Evolutionary conservation across 2,797 vertebrate species (phyloP).

Genomic region (Acrossocheilus fasciatus): DNA sequence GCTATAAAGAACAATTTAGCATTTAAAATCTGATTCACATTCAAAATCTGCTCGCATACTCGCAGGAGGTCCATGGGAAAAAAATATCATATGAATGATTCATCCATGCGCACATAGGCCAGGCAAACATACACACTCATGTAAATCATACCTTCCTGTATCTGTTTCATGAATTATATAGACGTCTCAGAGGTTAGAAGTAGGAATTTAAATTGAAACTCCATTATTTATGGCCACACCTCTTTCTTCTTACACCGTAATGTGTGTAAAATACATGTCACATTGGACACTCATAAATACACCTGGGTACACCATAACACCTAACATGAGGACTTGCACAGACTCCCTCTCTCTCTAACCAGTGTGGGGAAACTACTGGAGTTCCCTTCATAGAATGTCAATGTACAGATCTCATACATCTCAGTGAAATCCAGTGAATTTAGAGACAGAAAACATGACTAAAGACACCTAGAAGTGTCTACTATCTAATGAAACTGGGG

Average conservation of each 20-base stretch:
- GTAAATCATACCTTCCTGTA: slow-evolving; percentile 74
- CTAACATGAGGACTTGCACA: neutral
- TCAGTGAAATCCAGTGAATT: neutral
- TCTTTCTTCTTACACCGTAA: slow-evolving; percentile 25
- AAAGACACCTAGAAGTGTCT: neutral
- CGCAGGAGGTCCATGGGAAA: slow-evolving; percentile 32
- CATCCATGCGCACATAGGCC: slow-evolving; percentile 53
- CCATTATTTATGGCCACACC: slow-evolving; percentile 74
- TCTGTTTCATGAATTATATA: slow-evolving; percentile 77
- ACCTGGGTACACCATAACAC: slow-evolving; percentile 21
- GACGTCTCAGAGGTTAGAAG: slow-evolving; percentile 69
- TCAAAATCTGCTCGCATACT: slow-evolving; percentile 22
- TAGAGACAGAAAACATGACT: neutral
- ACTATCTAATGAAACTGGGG: neutral
- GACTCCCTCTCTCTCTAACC: neutral
- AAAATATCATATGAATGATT: slow-evolving; percentile 54
- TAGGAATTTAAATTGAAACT: slow-evolving; percentile 78
- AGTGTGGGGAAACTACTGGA: neutral
- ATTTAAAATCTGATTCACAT: slow-evolving; percentile 37
- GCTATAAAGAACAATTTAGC: slow-evolving; percentile 53
- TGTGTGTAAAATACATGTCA: slow-evolving; percentile 52
- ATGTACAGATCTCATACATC: neutral
- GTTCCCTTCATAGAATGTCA: neutral
- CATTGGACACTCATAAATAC: slow-evolving; percentile 46
- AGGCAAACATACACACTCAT: slow-evolving; percentile 38